phyloP scores from a whole-genome alignment of 1,140 invertebrate genomes.

The Drepana arcuata region DNA sequence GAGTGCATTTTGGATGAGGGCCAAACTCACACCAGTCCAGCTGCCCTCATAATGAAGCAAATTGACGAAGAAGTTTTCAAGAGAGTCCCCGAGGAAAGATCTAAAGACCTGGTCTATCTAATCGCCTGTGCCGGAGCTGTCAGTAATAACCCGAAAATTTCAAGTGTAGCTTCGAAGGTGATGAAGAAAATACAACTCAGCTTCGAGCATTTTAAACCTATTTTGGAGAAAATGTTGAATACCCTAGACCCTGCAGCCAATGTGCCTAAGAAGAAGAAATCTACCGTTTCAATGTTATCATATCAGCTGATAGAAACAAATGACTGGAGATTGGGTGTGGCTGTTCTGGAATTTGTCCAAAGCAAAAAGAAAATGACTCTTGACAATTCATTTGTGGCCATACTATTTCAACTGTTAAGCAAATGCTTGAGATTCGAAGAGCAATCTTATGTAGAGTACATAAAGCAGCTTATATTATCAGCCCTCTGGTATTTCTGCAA shows the following conservation, averaged over 20 bases:
- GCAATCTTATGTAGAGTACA: conserved; percentile 88
- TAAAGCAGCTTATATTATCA: conserved; percentile 88
- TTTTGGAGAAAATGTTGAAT: conserved; percentile 74
- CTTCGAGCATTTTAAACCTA: conserved; percentile 74
- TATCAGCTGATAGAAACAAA: conserved; percentile 74
- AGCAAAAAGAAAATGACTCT: conserved; percentile 82
- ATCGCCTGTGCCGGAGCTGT: conserved; percentile 67
- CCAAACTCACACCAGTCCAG: conserved; percentile 41
- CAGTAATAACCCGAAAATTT: conserved; percentile 73
- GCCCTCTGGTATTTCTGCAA: conserved; percentile 82
- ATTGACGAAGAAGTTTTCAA: conserved; percentile 74
- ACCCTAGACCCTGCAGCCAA: conserved; percentile 39
- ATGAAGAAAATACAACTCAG: conserved; percentile 81
- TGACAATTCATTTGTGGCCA: conserved; percentile 77
- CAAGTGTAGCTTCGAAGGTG: conserved; percentile 74
- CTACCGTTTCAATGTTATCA: conserved; percentile 61
- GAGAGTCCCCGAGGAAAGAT: conserved; percentile 54
- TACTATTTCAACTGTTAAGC: conserved; percentile 87
- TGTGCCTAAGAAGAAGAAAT: conserved; percentile 48
- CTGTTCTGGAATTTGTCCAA: conserved; percentile 88
- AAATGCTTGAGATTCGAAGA: conserved; percentile 86
- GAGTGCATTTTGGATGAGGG: conserved; percentile 46
- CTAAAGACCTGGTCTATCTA: conserved; percentile 56
- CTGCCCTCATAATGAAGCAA: conserved; percentile 67
- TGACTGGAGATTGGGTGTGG: conserved; percentile 84